Evolutionary conservation across 2,113 vertebrate genomes (phyloP).

Genomic region (Etia nguti): DNA sequence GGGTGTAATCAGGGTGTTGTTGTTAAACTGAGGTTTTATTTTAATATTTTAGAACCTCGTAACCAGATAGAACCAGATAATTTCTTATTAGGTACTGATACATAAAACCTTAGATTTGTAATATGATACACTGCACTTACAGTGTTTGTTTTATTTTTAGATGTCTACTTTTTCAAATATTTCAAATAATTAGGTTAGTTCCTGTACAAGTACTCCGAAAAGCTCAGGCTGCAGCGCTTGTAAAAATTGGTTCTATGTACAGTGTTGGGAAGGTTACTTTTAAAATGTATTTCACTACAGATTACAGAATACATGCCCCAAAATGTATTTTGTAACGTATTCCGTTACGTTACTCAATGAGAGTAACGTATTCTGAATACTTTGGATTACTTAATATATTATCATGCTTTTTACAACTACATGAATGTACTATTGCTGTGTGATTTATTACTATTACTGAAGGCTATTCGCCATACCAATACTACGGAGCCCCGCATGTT

Average conservation of each 20-base stretch:
- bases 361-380: too few relatives aligned
- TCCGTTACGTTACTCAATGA: too few relatives aligned
- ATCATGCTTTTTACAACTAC: too few relatives aligned
- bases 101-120: background rate
- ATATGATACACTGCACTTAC: background rate
- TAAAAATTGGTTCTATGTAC: background rate
- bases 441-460: too few relatives aligned
- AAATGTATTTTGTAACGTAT: too few relatives aligned
- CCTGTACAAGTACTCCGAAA: background rate
- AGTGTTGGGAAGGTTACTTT: too few relatives aligned
- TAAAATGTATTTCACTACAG: too few relatives aligned
- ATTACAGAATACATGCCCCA: too few relatives aligned
- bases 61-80: background rate
- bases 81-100: background rate
- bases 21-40: background rate
- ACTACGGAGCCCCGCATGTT: too few relatives aligned
- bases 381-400: too few relatives aligned
- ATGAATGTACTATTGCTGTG: too few relatives aligned
- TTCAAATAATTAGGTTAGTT: background rate
- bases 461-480: too few relatives aligned
- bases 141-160: background rate
- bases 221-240: background rate
- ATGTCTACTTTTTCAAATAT: background rate
- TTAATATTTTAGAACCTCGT: background rate
- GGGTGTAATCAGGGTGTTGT: background rate